Percentiles rank a stretch among this genome's conserved stretches.
Conservation (phyloP, 1,140 invertebrate genomes). For the Meteorus sp. region DNA sequence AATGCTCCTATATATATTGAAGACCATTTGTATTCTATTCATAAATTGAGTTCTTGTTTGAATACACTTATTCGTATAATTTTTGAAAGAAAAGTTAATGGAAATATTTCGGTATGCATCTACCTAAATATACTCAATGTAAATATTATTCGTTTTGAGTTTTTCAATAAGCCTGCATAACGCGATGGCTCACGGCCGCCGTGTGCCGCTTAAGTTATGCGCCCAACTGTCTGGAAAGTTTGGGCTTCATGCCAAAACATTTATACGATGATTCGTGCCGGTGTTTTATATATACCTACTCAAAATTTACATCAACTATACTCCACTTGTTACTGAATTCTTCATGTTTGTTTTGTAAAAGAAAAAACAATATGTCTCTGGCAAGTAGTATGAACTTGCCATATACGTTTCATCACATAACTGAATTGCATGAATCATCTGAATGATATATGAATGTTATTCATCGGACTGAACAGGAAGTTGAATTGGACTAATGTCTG, state of each 20-base stretch:
- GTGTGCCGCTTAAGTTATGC: constrained; percentile 31
- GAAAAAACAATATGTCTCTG: too few species aligned
- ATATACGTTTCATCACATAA: too few species aligned
- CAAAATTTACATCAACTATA: background rate
- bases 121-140: background rate
- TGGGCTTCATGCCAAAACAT: constrained; percentile 34
- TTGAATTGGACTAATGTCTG: too few species aligned
- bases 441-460: too few species aligned
- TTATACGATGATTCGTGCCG: constrained; percentile 8
- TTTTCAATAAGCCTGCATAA: constrained; percentile 32
- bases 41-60: background rate
- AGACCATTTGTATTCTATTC: too few species aligned
- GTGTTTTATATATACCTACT: constrained; percentile 3
- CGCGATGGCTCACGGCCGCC: background rate
- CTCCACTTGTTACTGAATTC: background rate
- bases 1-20: too few species aligned
- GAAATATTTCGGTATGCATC: background rate
- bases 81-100: background rate
- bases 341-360: background rate
- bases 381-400: too few species aligned
- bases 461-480: too few species aligned
- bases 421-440: too few species aligned
- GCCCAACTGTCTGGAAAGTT: constrained; percentile 42
- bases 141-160: constrained; percentile 29
- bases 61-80: background rate